phyloP scores from a whole-genome alignment of 2,888 invertebrate genomes.

The Orthosia cruda region DNA sequence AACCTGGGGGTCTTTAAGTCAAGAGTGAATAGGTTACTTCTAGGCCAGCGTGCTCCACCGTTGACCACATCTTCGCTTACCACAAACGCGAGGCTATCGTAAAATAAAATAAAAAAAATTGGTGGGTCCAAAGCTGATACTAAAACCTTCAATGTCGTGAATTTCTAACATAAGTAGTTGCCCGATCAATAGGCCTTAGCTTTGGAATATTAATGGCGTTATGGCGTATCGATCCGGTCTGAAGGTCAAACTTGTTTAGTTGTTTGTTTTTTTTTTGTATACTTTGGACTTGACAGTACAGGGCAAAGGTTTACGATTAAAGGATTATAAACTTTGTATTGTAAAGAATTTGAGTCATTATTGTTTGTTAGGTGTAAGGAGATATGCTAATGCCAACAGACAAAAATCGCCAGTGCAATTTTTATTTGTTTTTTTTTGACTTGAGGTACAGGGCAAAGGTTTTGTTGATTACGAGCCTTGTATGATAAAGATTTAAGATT shows the following conservation, averaged over 20 bases:
- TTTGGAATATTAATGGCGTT: slow-evolving; percentile 10
- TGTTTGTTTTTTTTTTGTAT: not conserved
- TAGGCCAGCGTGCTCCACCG: no score
- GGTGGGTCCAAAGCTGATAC: not conserved
- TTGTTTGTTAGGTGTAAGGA: not conserved
- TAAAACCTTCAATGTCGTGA: not conserved
- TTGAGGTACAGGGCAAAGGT: not conserved
- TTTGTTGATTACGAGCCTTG: not conserved
- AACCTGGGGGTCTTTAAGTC: no score
- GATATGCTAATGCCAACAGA: not conserved
- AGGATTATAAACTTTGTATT: not conserved
- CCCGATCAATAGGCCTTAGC: slow-evolving; percentile 6
- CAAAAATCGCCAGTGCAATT: not conserved
- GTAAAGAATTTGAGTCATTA: not conserved
- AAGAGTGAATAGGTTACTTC: no score
- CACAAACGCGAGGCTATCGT: no score
- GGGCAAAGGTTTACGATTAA: not conserved
- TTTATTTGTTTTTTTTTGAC: not conserved
- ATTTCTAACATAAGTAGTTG: not conserved
- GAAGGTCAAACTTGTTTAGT: slow-evolving; percentile 22
- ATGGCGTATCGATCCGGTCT: slow-evolving; percentile 26
- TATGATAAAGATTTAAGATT: no score
- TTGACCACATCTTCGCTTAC: no score
- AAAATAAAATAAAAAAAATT: not conserved
- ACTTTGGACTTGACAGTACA: not conserved